A percentile compares a stretch with the other conserved stretches of the same genome.
These are phyloP conservation scores for Pogonocherus hispidulus DNA, from an alignment of 2,888 invertebrate species.

Conservation along the genomic window DNA sequence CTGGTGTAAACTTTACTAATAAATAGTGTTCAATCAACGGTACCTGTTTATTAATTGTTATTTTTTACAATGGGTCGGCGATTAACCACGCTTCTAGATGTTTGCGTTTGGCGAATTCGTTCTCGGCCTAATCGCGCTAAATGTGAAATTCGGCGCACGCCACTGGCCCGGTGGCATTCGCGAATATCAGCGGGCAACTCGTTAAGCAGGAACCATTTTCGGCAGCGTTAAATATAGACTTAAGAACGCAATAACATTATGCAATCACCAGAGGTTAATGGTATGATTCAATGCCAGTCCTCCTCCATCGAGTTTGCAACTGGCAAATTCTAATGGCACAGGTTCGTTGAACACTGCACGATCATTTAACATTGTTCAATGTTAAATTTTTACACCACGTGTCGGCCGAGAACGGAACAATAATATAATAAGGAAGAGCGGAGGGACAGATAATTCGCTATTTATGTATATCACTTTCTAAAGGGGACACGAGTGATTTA, in stretches of 20 bases:
- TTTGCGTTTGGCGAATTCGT: too few species aligned
- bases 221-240: conserved; percentile 26
- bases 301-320: conserved; percentile 54
- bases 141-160: too few species aligned
- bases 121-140: too few species aligned
- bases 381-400: conserved; percentile 27
- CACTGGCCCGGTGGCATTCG: background rate
- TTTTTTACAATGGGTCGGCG: too few species aligned
- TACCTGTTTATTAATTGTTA: too few species aligned
- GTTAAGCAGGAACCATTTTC: conserved; percentile 26
- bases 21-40: too few species aligned
- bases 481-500: too few species aligned
- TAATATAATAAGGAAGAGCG: conserved; percentile 3
- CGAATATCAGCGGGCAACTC: conserved; percentile 16
- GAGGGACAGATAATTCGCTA: too few species aligned
- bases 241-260: conserved; percentile 58
- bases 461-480: too few species aligned
- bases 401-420: background rate
- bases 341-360: conserved; percentile 49
- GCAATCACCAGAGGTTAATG: conserved; percentile 60
- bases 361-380: conserved; percentile 32
- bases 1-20: too few species aligned
- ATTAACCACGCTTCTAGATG: too few species aligned
- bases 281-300: conserved; percentile 57
- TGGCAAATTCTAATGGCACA: conserved; percentile 46